Conservation (phyloP, 2,797 vertebrate species). For the Tapirus indicus region DNA sequence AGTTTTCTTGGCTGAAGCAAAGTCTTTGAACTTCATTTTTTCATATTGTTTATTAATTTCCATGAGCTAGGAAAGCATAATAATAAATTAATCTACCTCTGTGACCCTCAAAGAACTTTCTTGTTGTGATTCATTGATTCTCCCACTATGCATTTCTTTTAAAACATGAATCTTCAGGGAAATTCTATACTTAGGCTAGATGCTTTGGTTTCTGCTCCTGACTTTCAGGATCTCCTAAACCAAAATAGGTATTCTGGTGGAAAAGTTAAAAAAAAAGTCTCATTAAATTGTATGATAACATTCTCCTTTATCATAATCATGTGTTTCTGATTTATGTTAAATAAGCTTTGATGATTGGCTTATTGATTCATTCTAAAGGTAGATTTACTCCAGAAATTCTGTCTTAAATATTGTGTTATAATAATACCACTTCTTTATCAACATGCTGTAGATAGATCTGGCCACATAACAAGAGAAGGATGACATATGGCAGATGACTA, state of each 20-base stretch:
- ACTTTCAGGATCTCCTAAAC: slow-evolving; percentile 32
- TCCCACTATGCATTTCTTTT: slow-evolving; percentile 50
- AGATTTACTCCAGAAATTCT: slow-evolving; percentile 59
- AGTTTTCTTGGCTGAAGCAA: neutral
- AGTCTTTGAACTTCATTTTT: slow-evolving; percentile 1
- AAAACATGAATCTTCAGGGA: neutral
- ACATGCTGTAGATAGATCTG: slow-evolving; percentile 49
- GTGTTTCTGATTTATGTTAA: slow-evolving; percentile 43
- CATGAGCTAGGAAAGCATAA: neutral
- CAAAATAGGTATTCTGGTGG: slow-evolving; percentile 49
- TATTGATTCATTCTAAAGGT: slow-evolving; percentile 41
- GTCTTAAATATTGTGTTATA: slow-evolving; percentile 36
- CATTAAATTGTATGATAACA: slow-evolving; percentile 40
- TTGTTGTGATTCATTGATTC: slow-evolving; percentile 44
- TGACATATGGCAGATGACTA: neutral
- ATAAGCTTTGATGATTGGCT: slow-evolving; percentile 37
- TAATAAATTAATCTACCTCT: slow-evolving; percentile 39
- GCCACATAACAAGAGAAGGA: neutral
- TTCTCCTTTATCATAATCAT: slow-evolving; percentile 13
- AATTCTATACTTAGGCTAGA: slow-evolving; percentile 38
- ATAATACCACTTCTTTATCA: slow-evolving; percentile 13
- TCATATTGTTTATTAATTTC: slow-evolving; percentile 20
- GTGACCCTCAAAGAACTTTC: neutral
- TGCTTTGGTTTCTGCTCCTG: neutral
- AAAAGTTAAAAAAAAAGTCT: slow-evolving; percentile 57